Conservation (phyloP, 2,797 vertebrate genomes). For the Scleropages formosus region DNA sequence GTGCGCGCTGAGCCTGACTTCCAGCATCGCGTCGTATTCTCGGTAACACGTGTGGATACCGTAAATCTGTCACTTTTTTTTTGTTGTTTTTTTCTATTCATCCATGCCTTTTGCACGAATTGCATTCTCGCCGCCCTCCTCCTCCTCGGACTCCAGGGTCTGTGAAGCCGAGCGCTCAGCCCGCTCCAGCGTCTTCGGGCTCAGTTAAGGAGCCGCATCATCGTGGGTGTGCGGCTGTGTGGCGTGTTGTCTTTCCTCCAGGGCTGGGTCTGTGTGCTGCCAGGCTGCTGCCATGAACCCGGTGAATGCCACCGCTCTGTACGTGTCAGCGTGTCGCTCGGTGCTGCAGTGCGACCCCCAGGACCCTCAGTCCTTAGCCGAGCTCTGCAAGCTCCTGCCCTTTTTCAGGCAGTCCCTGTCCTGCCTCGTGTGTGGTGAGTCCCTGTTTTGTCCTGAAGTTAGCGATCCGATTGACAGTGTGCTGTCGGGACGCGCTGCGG, state of each 20-base stretch:
- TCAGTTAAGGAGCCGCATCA: constrained; percentile 27
- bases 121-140: constrained; percentile 43
- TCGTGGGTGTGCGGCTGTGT: constrained; percentile 34
- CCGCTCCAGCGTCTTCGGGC: constrained; percentile 32
- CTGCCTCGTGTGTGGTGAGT: constrained; percentile 90
- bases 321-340: constrained; percentile 92
- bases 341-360: constrained; percentile 92
- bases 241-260: constrained; percentile 45
- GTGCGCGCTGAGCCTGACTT: constrained; percentile 11
- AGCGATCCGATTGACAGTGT: background rate
- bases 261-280: constrained; percentile 64
- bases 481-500: background rate
- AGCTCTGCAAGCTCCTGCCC: constrained; percentile 87
- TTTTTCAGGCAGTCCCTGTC: constrained; percentile 92
- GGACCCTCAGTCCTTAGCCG: constrained; percentile 81
- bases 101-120: constrained; percentile 56
- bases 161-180: constrained; percentile 43
- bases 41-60: constrained; percentile 32
- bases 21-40: constrained; percentile 5
- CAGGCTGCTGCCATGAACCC: constrained; percentile 89
- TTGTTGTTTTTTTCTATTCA: constrained; percentile 25
- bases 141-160: constrained; percentile 41
- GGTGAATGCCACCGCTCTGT: constrained; percentile 88
- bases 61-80: constrained; percentile 18
- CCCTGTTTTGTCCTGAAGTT: constrained; percentile 25